Evolutionary conservation across 2,113 vertebrate genomes (phyloP), one percentile per base, ranked within the genome.

Genomic region (Rhodinocichla rosea): DNA sequence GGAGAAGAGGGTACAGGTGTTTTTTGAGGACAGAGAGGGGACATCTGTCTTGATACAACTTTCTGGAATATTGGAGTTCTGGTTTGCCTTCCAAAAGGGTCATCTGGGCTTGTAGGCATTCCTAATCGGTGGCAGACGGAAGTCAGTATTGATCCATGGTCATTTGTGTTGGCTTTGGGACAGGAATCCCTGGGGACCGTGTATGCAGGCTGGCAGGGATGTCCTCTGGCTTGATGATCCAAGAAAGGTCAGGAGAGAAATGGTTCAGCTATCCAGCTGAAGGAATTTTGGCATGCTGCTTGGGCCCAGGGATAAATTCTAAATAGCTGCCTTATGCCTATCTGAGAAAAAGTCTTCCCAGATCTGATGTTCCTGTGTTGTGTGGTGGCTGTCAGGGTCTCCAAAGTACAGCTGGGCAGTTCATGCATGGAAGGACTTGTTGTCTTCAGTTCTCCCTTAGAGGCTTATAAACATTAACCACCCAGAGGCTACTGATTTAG

Each of bases 361-460:
- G 68, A 73, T 73, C 45, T 9, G 12, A 8, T 79, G 17, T 76
- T 84, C 53, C 49, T 22, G 3, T 76, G 37, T 60, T 56, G 2
- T 28, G 60, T 75, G 69, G 70, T 87, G 88, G 45, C 86, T 90
- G 55, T 92, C 42, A 35, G 6, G 13, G 76, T 44, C 76, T 88
- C 79, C 63, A 19, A 1, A 0, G 6, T 80, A 60, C 95, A 94
- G 94, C 94, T 96, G 95, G 95, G 73, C 96, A 77, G 39, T 94
- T 93, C 83, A 93, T 76, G 92, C 96, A 73, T 95, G 95, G 92
- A 64, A 92, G 94, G 82, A 75, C 86, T 93, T 93, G 63, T 69
- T 94, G 96, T 80, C 83, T 93, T 83, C 7, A 1, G 47, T 42
- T 86, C 50, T 89, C 89, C 96, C 92, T 88, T 59, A 67, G 91